These are phyloP conservation scores for Drosophila littoralis DNA, from an alignment of 1,140 invertebrate species.

Conservation along the genomic window DNA sequence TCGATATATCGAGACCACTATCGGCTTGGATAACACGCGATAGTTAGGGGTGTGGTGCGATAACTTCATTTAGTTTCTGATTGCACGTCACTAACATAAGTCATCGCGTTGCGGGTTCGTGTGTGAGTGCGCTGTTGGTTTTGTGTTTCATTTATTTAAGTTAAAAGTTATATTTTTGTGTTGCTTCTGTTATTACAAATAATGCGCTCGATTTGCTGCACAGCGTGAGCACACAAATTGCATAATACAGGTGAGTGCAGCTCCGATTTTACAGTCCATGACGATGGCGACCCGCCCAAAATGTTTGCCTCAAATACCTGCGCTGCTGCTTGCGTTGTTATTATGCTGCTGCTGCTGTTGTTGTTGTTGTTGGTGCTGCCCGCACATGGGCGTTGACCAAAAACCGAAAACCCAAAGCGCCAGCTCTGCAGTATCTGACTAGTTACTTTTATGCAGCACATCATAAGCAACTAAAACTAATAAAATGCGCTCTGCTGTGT, in stretches of 20 bases:
- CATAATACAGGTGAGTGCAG: slow-evolving; percentile 43
- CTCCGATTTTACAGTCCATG: background rate
- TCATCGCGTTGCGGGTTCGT: slow-evolving; percentile 42
- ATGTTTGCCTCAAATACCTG: slow-evolving; percentile 66
- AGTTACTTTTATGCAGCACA: too few species aligned
- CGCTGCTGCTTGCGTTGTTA: slow-evolving; percentile 68
- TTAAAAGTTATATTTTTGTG: slow-evolving; percentile 48
- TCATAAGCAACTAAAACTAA: background rate
- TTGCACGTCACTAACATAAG: slow-evolving; percentile 45
- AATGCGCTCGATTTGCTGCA: slow-evolving; percentile 33
- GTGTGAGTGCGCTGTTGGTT: slow-evolving; percentile 39
- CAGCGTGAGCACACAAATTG: slow-evolving; percentile 22
- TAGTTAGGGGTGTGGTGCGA: slow-evolving; percentile 49
- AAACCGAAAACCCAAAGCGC: slow-evolving; percentile 33
- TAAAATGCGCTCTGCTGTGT: background rate
- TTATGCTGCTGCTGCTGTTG: slow-evolving; percentile 55
- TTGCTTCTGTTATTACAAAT: slow-evolving; percentile 55
- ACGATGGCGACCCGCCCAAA: slow-evolving; percentile 66
- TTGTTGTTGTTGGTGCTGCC: slow-evolving; percentile 61
- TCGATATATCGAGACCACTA: slow-evolving; percentile 9
- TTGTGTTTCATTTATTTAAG: slow-evolving; percentile 52
- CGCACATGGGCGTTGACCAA: slow-evolving; percentile 80
- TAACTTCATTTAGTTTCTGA: slow-evolving; percentile 36
- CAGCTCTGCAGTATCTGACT: background rate
- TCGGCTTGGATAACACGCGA: background rate